These are phyloP conservation scores for Pipistrellus kuhlii DNA, from an alignment of 2,797 vertebrate genomes.

Conservation along the genomic window DNA sequence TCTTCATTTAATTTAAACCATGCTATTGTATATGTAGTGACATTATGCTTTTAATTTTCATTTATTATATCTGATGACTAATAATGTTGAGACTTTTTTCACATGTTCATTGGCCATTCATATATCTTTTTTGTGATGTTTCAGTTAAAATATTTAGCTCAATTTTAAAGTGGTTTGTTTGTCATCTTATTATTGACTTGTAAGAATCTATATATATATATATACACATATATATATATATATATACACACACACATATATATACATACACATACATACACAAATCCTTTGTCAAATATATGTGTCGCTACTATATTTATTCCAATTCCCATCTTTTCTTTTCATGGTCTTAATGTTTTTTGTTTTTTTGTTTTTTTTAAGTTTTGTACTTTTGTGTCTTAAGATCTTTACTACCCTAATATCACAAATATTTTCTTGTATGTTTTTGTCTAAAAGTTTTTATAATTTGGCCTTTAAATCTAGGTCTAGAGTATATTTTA, in stretches of 20 bases:
- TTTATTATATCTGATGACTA: background rate
- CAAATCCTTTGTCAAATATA: background rate
- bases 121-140: background rate
- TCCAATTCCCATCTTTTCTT: background rate
- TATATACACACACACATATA: background rate
- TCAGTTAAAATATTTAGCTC: slow-evolving; percentile 26
- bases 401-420: background rate
- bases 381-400: background rate
- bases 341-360: background rate
- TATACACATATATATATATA: background rate
- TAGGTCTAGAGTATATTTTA: background rate
- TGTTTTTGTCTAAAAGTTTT: background rate
- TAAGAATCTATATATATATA: background rate
- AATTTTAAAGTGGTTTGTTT: background rate
- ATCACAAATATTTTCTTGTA: background rate
- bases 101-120: background rate
- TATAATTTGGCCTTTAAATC: background rate
- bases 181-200: background rate
- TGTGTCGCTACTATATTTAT: background rate
- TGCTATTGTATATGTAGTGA: background rate
- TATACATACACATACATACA: background rate
- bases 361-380: background rate
- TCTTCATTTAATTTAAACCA: background rate
- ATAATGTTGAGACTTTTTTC: background rate
- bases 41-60: background rate